A percentile compares a stretch with the other conserved stretches of the same genome.
phyloP scores from a whole-genome alignment of 2,797 vertebrate genomes.

The Sparidentex hasta region DNA sequence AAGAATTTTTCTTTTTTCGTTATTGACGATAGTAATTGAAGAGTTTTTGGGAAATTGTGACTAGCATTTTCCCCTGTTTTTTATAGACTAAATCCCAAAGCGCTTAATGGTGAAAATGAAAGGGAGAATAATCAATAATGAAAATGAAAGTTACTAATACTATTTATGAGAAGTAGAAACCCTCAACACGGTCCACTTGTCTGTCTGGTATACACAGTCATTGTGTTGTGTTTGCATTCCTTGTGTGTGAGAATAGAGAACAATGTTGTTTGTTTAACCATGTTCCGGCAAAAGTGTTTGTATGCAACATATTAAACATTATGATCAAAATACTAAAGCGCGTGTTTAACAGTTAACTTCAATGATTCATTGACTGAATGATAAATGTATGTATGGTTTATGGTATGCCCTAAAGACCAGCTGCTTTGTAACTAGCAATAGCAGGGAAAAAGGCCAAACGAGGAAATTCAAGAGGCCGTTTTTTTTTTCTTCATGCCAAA shows the following conservation, averaged over 20 bases:
- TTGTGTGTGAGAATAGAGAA: neutral
- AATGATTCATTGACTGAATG: neutral
- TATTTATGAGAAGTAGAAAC: neutral
- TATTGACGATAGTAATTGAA: too few relatives aligned
- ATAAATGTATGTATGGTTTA: constrained; percentile 2
- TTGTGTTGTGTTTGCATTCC: neutral
- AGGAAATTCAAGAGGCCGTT: constrained; percentile 6
- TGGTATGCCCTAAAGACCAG: neutral
- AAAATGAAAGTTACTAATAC: too few relatives aligned
- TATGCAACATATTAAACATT: neutral
- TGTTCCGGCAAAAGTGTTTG: neutral
- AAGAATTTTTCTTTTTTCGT: too few relatives aligned
- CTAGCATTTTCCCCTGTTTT: too few relatives aligned
- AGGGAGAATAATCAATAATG: too few relatives aligned
- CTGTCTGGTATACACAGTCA: neutral
- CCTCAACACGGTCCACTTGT: neutral
- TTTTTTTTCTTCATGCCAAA: constrained; percentile 37
- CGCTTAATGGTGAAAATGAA: too few relatives aligned
- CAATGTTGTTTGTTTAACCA: constrained; percentile 4
- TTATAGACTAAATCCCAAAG: too few relatives aligned
- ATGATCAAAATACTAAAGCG: neutral
- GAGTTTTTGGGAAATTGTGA: too few relatives aligned
- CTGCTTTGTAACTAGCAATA: constrained; percentile 11
- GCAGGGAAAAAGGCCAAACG: constrained; percentile 22
- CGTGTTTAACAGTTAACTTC: neutral